phyloP scores from a whole-genome alignment of 2,113 vertebrate genomes.

The Ptyas mucosa region DNA sequence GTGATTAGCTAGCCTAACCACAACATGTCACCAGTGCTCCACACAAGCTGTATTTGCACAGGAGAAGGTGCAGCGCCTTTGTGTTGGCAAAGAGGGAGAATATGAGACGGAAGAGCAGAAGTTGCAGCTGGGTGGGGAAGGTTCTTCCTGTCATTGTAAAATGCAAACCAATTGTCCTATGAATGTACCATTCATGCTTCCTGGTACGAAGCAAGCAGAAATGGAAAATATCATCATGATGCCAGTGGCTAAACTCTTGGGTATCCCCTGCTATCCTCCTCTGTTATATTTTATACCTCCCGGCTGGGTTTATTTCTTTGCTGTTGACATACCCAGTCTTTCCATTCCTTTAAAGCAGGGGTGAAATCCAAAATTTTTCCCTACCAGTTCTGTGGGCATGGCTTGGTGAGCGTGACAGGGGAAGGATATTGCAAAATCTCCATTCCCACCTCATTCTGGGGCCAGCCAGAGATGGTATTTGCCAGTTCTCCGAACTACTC shows the following conservation, averaged over 20 bases:
- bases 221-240: neutral
- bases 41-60: conserved; percentile 36
- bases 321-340: neutral
- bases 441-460: too few species aligned
- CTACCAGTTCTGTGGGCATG: too few species aligned
- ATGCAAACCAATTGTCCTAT: neutral
- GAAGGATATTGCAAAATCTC: too few species aligned
- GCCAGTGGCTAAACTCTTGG: neutral
- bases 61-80: fast-evolving
- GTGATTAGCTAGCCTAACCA: conserved; percentile 61
- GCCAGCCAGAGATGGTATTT: too few species aligned
- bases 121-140: neutral
- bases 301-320: neutral
- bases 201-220: neutral
- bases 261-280: neutral
- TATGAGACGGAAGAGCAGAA: fast-evolving
- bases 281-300: neutral
- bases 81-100: neutral
- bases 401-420: too few species aligned
- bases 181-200: neutral
- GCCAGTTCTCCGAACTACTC: too few species aligned
- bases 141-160: neutral
- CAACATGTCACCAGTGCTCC: conserved; percentile 65
- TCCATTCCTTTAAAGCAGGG: neutral
- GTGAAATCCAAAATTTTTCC: too few species aligned